Evolutionary conservation across 2,113 vertebrate genomes (phyloP), one percentile per base, ranked within the genome.

Genomic region (Sterna hirundo): DNA sequence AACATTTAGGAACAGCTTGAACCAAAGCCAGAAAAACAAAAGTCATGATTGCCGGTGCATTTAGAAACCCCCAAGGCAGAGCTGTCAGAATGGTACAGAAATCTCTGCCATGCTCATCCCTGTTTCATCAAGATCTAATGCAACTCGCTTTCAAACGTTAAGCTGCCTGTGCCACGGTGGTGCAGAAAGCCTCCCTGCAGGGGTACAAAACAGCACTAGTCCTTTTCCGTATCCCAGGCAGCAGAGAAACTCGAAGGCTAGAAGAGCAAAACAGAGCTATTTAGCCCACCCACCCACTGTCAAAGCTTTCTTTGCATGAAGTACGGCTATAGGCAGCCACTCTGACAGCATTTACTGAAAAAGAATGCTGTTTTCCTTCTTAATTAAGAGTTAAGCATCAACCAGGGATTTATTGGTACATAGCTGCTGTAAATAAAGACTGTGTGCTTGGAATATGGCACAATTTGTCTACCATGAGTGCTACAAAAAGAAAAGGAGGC

Each of bases 361-460:
- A 72, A 58, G 23, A 85, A 83, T 15, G 13, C 12, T 70, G 9
- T 65, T 87, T 87, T 91, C 49, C 34, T 82, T 90, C 76, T 30
- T 61, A 47, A 74, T 93, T 92, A 93, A 86, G 57, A 90, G 86
- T 74, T 89, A 83, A 92, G 49, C 22, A 76, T 79, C 88, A 87
- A 81, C 60, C 46, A 61, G 30, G 32, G 55, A 90, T 93, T 96
- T 94, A 88, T 70, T 23, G 18, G 12, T 65, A 62, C 27, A 75
- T 47, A 70, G 25, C 25, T 90, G 26, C 80, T 81, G 81, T 74
- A 58, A 95, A 75, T 86, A 88, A 86, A 97, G 66, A n/a, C n/a
- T 69, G 21, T 64, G 77, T 42, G 21, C 72, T 51, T 60, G 9
- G 3, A 57, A 52, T 83, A 90, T 15, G 26, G 92, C 49, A 88